Base-by-base conservation (phyloP, 2,113 vertebrate genomes). In the Gavialis gangeticus region DNA sequence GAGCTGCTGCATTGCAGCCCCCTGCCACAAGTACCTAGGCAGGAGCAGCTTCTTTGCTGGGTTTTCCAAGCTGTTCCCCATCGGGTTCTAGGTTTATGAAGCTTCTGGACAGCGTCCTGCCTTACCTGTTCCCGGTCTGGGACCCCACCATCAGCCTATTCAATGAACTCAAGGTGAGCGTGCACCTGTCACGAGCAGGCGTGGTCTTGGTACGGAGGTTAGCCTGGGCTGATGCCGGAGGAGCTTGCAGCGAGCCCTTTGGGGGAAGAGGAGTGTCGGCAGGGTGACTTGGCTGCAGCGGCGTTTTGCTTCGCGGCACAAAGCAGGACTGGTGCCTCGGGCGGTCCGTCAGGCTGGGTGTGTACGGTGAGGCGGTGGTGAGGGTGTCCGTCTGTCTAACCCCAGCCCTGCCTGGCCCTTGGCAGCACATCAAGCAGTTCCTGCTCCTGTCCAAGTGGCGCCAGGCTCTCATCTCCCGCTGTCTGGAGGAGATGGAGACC, bases 351-450 rank as follows among this genome's bases (percentile, higher is more conserved):
- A 46, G 7, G 46, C 46, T 46, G 46, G 46, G 58, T 18, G 67
- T n/a, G 11, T 56, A 6, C 18, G 21, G 17, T 3, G 46, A n/a
- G 9, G 19, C 37, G 28, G 37, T 21, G 28, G 37, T 21, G 13
- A 27, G 34, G n/a, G 18, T 16, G 25, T 16, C 75, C 4, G 7
- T 55, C 16, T 56, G 28, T 92, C 82, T 87, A 60, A 94, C 34
- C 54, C 66, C 19, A 34, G 30, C 19, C 18, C 30, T 34, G 6
- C 16, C 37, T 22, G 0, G 73, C 56, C 30, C 27, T 12, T 58
- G 24, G 59, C 97, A 99, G 99, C 98, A 95, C 93, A 99, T 99
- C 96, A 99, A 99, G 93, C 99, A 99, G 58, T 99, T 99, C 97
- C 96, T 99, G 91, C 96, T 99, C 95, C 98, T 99, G 95, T 99